phyloP scores from a whole-genome alignment of 2,797 vertebrate species.

The Microctenopoma steveboyesi region DNA sequence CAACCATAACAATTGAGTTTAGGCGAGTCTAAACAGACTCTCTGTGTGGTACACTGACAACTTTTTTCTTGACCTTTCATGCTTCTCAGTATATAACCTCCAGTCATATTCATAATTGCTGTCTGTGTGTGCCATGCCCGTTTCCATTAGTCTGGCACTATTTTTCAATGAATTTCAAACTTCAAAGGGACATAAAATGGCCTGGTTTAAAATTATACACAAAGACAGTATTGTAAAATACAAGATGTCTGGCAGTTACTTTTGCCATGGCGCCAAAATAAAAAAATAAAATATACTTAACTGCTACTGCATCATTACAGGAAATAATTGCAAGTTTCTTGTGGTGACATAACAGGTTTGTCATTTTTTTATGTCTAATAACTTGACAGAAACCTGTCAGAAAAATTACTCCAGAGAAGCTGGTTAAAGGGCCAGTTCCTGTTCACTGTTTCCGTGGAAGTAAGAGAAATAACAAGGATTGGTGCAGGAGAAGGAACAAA shows the following conservation, averaged over 20 bases:
- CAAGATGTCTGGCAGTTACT: conserved; percentile 33
- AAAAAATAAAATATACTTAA: conserved; percentile 23
- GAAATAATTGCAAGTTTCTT: conserved; percentile 18
- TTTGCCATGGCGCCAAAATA: conserved; percentile 36
- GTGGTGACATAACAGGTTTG: conserved; percentile 15
- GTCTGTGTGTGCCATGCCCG: conserved; percentile 41
- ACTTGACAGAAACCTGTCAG: conserved; percentile 12
- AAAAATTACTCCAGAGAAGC: neutral
- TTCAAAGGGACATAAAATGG: conserved; percentile 50
- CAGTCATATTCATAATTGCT: conserved; percentile 65
- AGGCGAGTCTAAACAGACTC: conserved; percentile 60
- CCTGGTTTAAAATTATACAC: conserved; percentile 47
- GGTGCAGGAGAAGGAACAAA: neutral
- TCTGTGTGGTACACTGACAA: conserved; percentile 69
- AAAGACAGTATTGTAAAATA: conserved; percentile 59
- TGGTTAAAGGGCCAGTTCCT: neutral
- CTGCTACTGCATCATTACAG: conserved; percentile 15
- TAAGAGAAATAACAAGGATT: neutral
- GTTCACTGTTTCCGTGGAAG: neutral
- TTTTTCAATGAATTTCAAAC: conserved; percentile 49
- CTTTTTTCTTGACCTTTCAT: conserved; percentile 74
- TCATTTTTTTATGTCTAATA: conserved; percentile 20
- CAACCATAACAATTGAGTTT: conserved; percentile 57
- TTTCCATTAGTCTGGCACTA: conserved; percentile 47
- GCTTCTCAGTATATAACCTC: conserved; percentile 60